Conservation (phyloP, 2,797 vertebrate species). For the Sebastes steindachneri region DNA sequence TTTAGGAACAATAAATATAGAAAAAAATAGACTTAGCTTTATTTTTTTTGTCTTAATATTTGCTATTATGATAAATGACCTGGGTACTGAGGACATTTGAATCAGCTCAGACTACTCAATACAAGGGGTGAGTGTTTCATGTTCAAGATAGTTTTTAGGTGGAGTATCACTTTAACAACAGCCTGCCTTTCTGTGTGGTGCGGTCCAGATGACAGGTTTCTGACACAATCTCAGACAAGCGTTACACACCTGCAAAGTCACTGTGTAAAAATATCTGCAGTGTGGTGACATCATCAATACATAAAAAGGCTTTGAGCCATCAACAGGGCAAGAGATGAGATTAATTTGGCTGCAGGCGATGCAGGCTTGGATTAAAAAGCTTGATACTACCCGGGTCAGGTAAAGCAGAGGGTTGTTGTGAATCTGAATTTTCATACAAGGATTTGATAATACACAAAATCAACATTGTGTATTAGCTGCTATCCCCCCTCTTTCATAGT, state of each 20-base stretch:
- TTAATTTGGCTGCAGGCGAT: constrained; percentile 10
- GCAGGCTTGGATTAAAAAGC: constrained; percentile 23
- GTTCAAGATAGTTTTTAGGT: not conserved
- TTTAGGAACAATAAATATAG: not conserved
- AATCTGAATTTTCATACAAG: constrained; percentile 11
- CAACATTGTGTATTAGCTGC: not conserved
- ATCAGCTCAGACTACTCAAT: not conserved
- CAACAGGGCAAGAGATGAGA: constrained; percentile 8
- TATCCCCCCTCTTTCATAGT: not conserved
- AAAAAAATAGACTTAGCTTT: not conserved
- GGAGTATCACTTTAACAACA: not conserved
- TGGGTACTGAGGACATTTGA: not conserved
- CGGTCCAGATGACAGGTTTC: not conserved
- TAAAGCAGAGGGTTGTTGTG: not conserved
- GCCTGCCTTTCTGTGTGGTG: not conserved
- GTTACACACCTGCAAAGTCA: not conserved
- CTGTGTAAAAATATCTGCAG: constrained; percentile 18
- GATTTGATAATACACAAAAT: constrained; percentile 24
- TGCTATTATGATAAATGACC: not conserved
- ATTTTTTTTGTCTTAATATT: not conserved
- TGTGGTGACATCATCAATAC: constrained; percentile 34
- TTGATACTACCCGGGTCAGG: not conserved
- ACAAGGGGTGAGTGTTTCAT: not conserved
- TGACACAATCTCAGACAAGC: not conserved
- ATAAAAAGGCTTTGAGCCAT: not conserved